Base-by-base conservation (phyloP, 2,113 vertebrate species). In the Tauraco erythrolophus region DNA sequence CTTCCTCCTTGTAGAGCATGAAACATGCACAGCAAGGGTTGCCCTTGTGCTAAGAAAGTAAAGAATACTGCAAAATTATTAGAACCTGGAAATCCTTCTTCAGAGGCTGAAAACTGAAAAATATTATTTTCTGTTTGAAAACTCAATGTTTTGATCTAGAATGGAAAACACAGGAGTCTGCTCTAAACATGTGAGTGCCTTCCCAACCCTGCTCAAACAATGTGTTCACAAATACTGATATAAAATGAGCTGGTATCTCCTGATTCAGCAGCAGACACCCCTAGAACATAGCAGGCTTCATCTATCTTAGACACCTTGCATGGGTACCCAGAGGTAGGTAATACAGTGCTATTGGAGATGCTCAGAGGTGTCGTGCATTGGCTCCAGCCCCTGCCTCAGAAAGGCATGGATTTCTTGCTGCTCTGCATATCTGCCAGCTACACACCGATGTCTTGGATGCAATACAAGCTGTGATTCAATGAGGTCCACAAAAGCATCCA, bases 341-440 rank as follows among this genome's bases (percentile, higher is more conserved):
- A 10, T 0, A 4, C 0, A 10, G 62, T 25, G 50, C 53, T 35
- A 0, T 5, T 56, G 74, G 72, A 74, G 50, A n/a, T 33, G 19
- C 56, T 54, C 15, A 17, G 35, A 0, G 0, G 22, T 48, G 57
- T 53, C 30, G 3, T 10, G 35, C 10, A 0, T 19, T 41, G 43
- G 31, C 61, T 93, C 24, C 69, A 87, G 30, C 30, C 1, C 17
- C 41, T 50, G 0, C 11, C 25, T 50, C 27, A 43, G 88, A 23
- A 62, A 84, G 11, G 4, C 64, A 16, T 2, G 23, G n/a, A 22
- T 68, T 93, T 82, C 56, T 27, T 58, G 48, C 51, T 81, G 37
- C 46, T 87, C 51, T 64, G 28, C 25, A 0, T 18, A 3, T 64
- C 45, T 84, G 31, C 39, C 84, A 78, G 51, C 56, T 62, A 9